Conservation (phyloP, 2,888 invertebrate species). For the Electrophaes corylata region DNA sequence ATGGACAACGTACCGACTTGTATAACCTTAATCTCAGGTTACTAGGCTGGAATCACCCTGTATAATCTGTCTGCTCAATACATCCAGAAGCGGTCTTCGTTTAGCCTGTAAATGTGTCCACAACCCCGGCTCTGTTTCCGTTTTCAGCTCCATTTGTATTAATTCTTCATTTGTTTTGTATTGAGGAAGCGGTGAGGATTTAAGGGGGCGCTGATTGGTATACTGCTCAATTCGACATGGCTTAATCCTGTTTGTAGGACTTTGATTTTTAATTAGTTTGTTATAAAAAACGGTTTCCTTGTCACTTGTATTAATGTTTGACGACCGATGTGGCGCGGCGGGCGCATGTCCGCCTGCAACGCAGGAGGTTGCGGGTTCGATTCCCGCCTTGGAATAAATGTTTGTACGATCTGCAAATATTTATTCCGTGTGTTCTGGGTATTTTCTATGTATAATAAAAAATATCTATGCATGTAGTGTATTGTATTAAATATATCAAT, state of each 20-base stretch:
- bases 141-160: constrained; percentile 69
- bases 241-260: constrained; percentile 3
- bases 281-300: constrained; percentile 14
- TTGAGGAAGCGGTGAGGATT: constrained; percentile 54
- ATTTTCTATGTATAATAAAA: too few species aligned
- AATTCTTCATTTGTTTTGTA: constrained; percentile 57
- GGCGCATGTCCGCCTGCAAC: too few species aligned
- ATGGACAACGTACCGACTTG: too few species aligned
- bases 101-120: constrained; percentile 70
- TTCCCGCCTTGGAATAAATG: too few species aligned
- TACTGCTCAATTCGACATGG: constrained; percentile 14
- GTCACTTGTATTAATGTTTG: background rate
- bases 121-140: constrained; percentile 72
- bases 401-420: too few species aligned
- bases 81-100: constrained; percentile 26
- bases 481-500: too few species aligned
- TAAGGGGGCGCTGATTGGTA: constrained; percentile 39
- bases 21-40: too few species aligned
- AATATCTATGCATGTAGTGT: too few species aligned
- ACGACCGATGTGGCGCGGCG: too few species aligned
- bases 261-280: constrained; percentile 19
- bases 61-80: background rate
- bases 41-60: too few species aligned
- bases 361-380: too few species aligned
- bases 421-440: too few species aligned